Percentiles rank a stretch among this genome's conserved stretches.
Evolutionary conservation across 2,113 vertebrate species (phyloP).

Genomic region (Notarius lentiginosus): DNA sequence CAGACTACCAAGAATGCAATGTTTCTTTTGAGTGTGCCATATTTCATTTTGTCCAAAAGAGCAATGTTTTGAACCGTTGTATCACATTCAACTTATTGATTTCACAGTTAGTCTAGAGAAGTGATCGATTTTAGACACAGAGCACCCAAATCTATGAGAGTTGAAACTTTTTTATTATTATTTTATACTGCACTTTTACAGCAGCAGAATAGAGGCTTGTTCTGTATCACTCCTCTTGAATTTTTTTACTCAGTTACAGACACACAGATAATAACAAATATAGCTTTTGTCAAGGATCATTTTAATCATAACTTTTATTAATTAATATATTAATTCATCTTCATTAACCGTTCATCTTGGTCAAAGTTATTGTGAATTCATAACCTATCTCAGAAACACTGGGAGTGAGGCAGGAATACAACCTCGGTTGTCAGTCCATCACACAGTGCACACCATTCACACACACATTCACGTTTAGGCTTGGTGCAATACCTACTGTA

Average conservation of each 20-base stretch:
- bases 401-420: neutral
- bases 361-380: neutral
- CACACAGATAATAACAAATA: neutral
- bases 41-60: conserved; percentile 48
- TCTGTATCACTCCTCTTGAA: neutral
- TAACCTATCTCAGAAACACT: neutral
- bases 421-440: neutral
- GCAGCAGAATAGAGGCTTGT: neutral
- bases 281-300: neutral
- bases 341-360: neutral
- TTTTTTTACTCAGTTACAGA: neutral
- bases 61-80: conserved; percentile 4
- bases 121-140: neutral
- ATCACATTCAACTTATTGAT: conserved; percentile 20
- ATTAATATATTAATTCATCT: neutral
- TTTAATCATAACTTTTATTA: neutral
- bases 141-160: conserved; percentile 16
- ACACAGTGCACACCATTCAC: neutral
- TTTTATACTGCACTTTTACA: conserved; percentile 28
- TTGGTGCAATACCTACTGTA: neutral
- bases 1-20: conserved; percentile 12
- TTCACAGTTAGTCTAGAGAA: conserved; percentile 2
- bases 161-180: neutral
- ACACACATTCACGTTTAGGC: neutral
- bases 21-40: conserved; percentile 16